Evolutionary conservation across 2,113 vertebrate genomes (phyloP).

Genomic region (Pungitius pungitius): DNA sequence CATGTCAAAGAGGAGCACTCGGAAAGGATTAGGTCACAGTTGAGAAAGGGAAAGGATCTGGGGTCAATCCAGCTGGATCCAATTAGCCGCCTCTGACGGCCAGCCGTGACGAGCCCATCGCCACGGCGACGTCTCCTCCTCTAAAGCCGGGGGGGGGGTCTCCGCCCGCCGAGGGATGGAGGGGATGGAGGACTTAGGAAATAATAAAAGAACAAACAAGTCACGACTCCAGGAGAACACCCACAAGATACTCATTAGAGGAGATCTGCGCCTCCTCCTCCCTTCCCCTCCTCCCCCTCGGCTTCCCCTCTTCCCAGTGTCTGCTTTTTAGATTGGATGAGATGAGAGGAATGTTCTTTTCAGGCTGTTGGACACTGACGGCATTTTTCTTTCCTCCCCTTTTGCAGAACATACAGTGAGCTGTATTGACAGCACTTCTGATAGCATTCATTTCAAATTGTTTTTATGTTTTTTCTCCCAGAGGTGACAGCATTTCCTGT

Average conservation of each 20-base stretch:
- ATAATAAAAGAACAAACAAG: conserved; percentile 79
- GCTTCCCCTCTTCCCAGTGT: conserved; percentile 28
- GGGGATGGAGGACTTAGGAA: conserved; percentile 39
- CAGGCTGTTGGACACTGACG: conserved; percentile 47
- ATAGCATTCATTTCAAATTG: conserved; percentile 62
- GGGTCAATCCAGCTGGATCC: conserved; percentile 73
- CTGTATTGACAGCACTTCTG: conserved; percentile 61
- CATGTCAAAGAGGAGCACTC: conserved; percentile 44
- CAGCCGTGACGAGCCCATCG: conserved; percentile 48
- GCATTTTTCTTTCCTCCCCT: conserved; percentile 35
- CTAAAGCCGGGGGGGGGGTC: conserved; percentile 36
- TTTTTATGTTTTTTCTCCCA: conserved; percentile 21
- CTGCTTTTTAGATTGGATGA: conserved; percentile 43
- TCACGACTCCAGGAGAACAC: conserved; percentile 78
- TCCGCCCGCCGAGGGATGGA: conserved; percentile 29
- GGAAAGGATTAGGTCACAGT: conserved; percentile 66
- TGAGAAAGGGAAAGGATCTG: conserved; percentile 48
- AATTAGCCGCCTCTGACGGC: conserved; percentile 70
- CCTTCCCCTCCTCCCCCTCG: background rate
- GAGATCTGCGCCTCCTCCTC: conserved; percentile 49
- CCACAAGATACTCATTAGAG: conserved; percentile 78
- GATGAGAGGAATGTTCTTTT: conserved; percentile 46
- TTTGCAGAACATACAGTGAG: conserved; percentile 51
- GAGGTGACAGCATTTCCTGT: conserved; percentile 46
- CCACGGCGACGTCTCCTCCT: conserved; percentile 50